Evolutionary conservation across 2,797 vertebrate genomes (phyloP), one percentile per base, ranked within the genome.

Genomic region (Chloroceryle amazona): DNA sequence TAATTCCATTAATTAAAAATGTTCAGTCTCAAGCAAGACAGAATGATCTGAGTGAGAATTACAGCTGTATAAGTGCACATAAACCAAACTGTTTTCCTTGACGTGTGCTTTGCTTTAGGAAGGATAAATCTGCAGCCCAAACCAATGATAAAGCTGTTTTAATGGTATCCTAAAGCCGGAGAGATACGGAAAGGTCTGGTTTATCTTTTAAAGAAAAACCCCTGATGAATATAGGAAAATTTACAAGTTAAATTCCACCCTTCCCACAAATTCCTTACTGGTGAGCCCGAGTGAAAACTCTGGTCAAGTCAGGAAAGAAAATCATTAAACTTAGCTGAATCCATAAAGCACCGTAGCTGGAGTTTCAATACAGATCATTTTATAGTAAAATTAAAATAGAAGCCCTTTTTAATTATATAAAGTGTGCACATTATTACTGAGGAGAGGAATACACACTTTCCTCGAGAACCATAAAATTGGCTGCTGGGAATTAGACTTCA

Each of bases 351-450:
- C 86, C 2, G 1, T 60, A 89, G 92, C 75, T 49, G 28, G 51
- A 79, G 66, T 86, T 95, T 93, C 94, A 92, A 91, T 92, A 91
- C 82, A 89, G 94, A 95, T 90, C 68, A 94, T 76, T 97, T 96
- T 88, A 91, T 73, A 86, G 86, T 75, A 90, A 97, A 97, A 96
- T 96, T 96, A 97, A 97, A 97, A 96, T 94, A 96, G 93, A 93
- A 96, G 89, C 73, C 82, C 92, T 97, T 96, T 97, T 97, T 97
- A 97, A 97, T 97, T 97, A 93, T 91, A 96, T 90, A 93, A 97
- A 96, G 90, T 74, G 86, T 82, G 93, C 88, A 86, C 70, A 60
- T 96, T 93, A 97, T 97, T 96, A 95, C 90, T 47, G 66, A 89
- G 71, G 81, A 96, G 92, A 95, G 93, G 90, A 96, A 91, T 84